Conservation (phyloP, 2,888 invertebrate species). For the Calliphora vomitoria region DNA sequence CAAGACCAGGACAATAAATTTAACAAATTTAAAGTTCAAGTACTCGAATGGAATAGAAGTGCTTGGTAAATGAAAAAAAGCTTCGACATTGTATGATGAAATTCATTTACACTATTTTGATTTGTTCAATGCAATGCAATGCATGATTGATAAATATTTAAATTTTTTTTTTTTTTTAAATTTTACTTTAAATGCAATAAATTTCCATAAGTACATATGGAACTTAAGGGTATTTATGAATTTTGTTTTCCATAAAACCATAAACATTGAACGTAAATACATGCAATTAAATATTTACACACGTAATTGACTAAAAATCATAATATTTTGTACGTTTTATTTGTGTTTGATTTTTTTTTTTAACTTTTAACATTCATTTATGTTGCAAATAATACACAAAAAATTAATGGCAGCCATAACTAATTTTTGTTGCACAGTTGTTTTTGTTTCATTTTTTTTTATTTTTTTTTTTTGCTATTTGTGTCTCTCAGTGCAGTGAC, state of each 20-base stretch:
- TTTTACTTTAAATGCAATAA: neutral
- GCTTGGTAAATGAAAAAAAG: no score
- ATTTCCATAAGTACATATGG: neutral
- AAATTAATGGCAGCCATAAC: slow-evolving; percentile 51
- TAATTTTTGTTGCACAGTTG: slow-evolving; percentile 46
- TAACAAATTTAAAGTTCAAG: no score
- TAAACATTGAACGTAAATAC: slow-evolving; percentile 14
- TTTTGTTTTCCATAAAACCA: neutral
- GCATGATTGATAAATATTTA: no score
- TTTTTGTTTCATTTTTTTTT: neutral
- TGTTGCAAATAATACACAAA: slow-evolving; percentile 31
- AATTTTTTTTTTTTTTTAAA: no score
- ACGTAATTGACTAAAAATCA: slow-evolving; percentile 60
- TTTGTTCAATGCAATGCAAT: no score
- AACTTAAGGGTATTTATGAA: neutral
- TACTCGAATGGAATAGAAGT: no score
- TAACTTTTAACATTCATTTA: slow-evolving; percentile 52
- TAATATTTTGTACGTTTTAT: slow-evolving; percentile 20
- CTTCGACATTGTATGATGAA: no score
- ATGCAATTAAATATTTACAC: slow-evolving; percentile 60
- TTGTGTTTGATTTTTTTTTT: slow-evolving; percentile 24
- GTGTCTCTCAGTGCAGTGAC: slow-evolving; percentile 51
- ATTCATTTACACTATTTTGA: no score
- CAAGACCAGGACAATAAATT: no score
- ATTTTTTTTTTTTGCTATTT: no score